Evolutionary conservation across 2,797 vertebrate genomes (phyloP).

Genomic region (Brachyalestes nurse): DNA sequence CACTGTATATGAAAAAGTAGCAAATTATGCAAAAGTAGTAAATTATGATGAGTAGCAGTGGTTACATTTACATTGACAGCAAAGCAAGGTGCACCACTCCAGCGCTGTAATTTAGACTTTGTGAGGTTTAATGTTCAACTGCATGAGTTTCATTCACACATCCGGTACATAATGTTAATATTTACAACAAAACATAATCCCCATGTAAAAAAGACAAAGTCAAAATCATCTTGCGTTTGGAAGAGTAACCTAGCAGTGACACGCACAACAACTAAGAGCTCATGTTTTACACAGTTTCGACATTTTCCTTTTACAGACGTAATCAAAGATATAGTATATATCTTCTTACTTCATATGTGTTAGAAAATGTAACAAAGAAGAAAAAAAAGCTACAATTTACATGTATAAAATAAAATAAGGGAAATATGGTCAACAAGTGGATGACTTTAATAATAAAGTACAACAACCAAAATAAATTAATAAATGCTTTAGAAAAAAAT

Average conservation of each 20-base stretch:
- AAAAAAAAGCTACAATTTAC: conserved; percentile 64
- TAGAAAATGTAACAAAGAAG: conserved; percentile 61
- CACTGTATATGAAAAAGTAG: too few relatives aligned
- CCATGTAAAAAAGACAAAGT: conserved; percentile 63
- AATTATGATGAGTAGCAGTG: neutral
- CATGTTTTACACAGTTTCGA: conserved; percentile 53
- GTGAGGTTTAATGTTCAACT: conserved; percentile 83
- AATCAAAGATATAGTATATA: conserved; percentile 59
- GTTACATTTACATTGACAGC: neutral
- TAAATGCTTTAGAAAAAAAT: conserved; percentile 50
- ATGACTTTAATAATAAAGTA: conserved; percentile 57
- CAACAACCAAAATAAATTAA: conserved; percentile 64
- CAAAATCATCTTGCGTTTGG: conserved; percentile 62
- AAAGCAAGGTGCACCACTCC: neutral
- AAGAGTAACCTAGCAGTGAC: conserved; percentile 56
- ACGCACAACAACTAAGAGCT: conserved; percentile 57
- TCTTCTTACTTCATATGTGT: conserved; percentile 54
- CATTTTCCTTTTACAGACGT: conserved; percentile 68
- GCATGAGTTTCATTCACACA: conserved; percentile 72
- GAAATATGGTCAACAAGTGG: conserved; percentile 59
- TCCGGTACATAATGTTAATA: conserved; percentile 75
- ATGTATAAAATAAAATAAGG: conserved; percentile 66
- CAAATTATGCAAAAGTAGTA: too few relatives aligned
- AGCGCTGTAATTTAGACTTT: conserved; percentile 60
- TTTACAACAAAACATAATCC: conserved; percentile 74